These are phyloP conservation scores for Coracopsis vasa DNA, from an alignment of 2,113 vertebrate species.

Conservation along the genomic window DNA sequence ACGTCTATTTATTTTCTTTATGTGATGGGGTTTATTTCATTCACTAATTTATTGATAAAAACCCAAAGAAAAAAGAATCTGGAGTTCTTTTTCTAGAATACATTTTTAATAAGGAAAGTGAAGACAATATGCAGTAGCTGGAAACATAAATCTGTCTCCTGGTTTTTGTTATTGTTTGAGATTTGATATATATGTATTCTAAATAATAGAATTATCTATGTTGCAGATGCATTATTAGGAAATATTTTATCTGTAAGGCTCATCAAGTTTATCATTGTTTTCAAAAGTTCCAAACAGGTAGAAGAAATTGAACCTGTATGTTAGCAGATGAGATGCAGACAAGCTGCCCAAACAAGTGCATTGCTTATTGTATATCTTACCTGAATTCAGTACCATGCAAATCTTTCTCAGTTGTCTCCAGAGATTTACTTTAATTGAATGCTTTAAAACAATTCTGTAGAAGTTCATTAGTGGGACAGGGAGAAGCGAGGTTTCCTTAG, in stretches of 20 bases:
- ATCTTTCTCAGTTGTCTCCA: neutral
- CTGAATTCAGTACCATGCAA: neutral
- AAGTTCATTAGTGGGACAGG: neutral
- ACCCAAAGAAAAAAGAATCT: neutral
- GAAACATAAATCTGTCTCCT: neutral
- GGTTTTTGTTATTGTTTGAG: neutral
- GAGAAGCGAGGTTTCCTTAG: neutral
- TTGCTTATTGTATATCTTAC: neutral
- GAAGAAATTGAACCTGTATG: neutral
- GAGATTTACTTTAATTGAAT: neutral
- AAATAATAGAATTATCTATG: neutral
- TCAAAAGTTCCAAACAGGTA: neutral
- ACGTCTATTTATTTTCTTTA: neutral
- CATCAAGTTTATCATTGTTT: neutral
- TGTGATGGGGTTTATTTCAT: neutral
- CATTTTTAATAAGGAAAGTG: neutral
- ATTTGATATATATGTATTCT: neutral
- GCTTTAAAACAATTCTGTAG: neutral
- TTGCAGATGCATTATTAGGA: neutral
- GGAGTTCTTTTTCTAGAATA: neutral
- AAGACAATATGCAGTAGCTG: neutral
- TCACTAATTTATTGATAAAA: constrained; percentile 5
- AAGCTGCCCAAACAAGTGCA: neutral
- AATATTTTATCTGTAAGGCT: neutral
- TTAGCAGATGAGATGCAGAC: neutral